Evolutionary conservation across 35 echinoderm and acorn worm species (phyloP).

Genomic region (Ophiothrix spiculata): DNA sequence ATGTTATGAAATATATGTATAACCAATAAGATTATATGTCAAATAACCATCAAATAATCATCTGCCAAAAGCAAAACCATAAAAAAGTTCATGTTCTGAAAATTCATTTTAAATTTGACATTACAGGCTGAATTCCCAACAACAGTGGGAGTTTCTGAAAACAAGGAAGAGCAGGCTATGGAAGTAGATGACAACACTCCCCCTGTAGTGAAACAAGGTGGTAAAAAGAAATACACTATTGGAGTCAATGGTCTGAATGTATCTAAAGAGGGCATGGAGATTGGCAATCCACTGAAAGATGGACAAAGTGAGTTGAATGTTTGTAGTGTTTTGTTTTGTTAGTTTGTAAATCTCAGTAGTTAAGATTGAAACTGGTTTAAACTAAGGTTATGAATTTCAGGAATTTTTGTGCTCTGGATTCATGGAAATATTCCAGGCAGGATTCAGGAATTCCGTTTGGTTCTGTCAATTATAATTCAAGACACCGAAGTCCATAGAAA

Average conservation of each 20-base stretch:
- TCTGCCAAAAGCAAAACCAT: no score
- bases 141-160: slow-evolving; percentile 49
- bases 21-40: no score
- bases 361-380: no score
- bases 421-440: no score
- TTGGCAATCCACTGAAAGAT: slow-evolving; percentile 83
- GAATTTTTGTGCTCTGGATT: no score
- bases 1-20: no score
- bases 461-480: no score
- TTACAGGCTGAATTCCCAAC: slow-evolving; percentile 85
- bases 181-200: slow-evolving; percentile 75
- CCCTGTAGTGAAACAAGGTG: slow-evolving; percentile 46
- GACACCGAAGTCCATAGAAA: no score
- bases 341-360: no score
- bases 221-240: slow-evolving; percentile 88
- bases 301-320: slow-evolving; percentile 78
- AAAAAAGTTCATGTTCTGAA: no score
- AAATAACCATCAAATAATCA: neutral
- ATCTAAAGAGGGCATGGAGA: slow-evolving; percentile 80
- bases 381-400: no score
- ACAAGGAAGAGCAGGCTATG: slow-evolving; percentile 71
- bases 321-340: neutral
- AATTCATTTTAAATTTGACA: neutral
- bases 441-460: no score
- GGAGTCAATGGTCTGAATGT: slow-evolving; percentile 55